Evolutionary conservation across 1,140 invertebrate genomes (phyloP).

Genomic region (Drosophila serrata): DNA sequence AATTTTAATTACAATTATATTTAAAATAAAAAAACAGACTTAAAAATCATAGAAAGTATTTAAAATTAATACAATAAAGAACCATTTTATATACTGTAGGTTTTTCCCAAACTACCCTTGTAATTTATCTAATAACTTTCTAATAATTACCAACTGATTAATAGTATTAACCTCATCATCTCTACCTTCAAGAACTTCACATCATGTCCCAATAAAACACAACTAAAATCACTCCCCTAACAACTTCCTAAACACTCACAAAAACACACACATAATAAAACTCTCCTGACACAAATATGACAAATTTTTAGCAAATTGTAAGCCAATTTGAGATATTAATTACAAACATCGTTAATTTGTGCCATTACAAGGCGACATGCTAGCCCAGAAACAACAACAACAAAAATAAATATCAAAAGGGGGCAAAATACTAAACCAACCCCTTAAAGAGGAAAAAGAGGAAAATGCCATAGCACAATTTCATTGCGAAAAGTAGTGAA

Average conservation of each 20-base stretch:
- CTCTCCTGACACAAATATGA: slow-evolving; percentile 56
- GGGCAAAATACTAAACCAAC: slow-evolving; percentile 17
- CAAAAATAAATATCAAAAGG: not conserved
- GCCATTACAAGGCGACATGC: slow-evolving; percentile 64
- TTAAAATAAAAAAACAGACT: too few species aligned
- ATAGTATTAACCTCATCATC: not conserved
- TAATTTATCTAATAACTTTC: not conserved
- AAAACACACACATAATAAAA: slow-evolving; percentile 26
- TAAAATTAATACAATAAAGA: too few species aligned
- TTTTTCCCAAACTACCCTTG: too few species aligned
- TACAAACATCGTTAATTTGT: slow-evolving; percentile 80
- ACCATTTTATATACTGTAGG: too few species aligned
- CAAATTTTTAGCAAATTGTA: slow-evolving; percentile 80
- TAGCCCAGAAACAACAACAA: slow-evolving; percentile 1
- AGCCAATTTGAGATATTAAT: slow-evolving; percentile 81
- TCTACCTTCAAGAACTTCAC: not conserved
- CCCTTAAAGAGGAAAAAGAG: slow-evolving; percentile 32
- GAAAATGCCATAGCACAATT: slow-evolving; percentile 24
- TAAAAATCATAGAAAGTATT: too few species aligned
- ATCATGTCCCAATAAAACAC: slow-evolving; percentile 1
- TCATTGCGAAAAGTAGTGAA: slow-evolving; percentile 71
- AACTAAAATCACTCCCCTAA: slow-evolving; percentile 8
- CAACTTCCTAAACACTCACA: not conserved
- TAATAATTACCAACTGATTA: not conserved
- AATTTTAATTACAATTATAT: too few species aligned